Conservation (phyloP, 2,797 vertebrate species). For the Hippocampus kuda region DNA sequence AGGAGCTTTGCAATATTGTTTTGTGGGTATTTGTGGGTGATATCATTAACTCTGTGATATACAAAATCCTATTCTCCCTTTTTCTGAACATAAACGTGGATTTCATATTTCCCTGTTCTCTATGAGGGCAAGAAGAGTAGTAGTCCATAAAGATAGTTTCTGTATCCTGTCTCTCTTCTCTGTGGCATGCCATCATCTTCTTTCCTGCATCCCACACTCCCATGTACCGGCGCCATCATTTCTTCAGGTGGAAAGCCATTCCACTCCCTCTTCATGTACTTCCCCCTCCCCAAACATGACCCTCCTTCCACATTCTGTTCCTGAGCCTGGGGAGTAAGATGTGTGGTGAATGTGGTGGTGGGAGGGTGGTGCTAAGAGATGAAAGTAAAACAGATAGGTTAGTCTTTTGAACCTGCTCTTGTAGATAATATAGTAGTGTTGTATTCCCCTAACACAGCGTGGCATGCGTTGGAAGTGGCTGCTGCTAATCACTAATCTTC, state of each 20-base stretch:
- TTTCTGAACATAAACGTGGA: conserved; percentile 18
- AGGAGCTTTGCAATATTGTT: conserved; percentile 20
- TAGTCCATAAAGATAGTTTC: conserved; percentile 55
- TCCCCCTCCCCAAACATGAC: conserved; percentile 55
- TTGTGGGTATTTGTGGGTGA: conserved; percentile 27
- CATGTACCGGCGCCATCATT: conserved; percentile 32
- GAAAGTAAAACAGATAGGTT: conserved; percentile 44
- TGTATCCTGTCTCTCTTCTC: conserved; percentile 65
- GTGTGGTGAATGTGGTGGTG: conserved; percentile 10
- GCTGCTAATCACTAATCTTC: conserved; percentile 29
- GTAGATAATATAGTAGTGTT: conserved; percentile 16
- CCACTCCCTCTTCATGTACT: conserved; percentile 56
- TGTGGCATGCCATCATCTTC: conserved; percentile 47
- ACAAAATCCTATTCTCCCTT: conserved; percentile 30
- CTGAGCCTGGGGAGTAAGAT: conserved; percentile 59
- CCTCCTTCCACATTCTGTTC: conserved; percentile 44
- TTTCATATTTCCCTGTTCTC: conserved; percentile 28
- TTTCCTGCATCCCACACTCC: conserved; percentile 35
- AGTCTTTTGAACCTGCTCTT: conserved; percentile 36
- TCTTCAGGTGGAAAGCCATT: conserved; percentile 57
- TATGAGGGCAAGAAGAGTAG: conserved; percentile 31
- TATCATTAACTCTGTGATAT: conserved; percentile 28
- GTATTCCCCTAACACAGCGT: conserved; percentile 37
- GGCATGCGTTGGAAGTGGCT: conserved; percentile 31
- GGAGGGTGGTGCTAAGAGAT: conserved; percentile 28